Conservation (phyloP, 2,113 vertebrate species). For the Clarias macrocephalus region DNA sequence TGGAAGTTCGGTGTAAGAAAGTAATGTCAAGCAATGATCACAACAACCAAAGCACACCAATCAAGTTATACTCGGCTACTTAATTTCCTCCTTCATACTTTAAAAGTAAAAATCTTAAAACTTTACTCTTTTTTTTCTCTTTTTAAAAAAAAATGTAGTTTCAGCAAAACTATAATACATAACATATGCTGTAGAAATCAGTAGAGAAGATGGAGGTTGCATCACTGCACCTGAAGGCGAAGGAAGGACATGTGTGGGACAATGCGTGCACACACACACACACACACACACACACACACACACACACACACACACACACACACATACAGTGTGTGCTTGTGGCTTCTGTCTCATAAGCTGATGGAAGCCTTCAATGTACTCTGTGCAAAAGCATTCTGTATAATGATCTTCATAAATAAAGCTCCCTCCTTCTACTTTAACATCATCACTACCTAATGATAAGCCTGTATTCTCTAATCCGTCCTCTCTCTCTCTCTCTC, state of each 20-base stretch:
- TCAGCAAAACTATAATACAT: background rate
- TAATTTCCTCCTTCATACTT: background rate
- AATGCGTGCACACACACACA: background rate
- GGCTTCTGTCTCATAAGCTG: constrained; percentile 15
- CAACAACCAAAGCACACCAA: background rate
- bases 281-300: constrained; percentile 8
- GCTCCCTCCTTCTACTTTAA: background rate
- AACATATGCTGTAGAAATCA: background rate
- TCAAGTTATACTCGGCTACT: background rate
- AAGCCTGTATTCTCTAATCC: background rate
- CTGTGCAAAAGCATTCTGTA: background rate
- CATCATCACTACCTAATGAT: background rate
- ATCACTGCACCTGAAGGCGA: constrained; percentile 10
- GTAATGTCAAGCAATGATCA: background rate
- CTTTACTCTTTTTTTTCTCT: background rate
- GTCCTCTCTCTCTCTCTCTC: background rate
- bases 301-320: constrained; percentile 11
- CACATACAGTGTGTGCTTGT: background rate
- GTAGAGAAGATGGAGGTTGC: background rate
- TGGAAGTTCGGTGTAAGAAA: background rate
- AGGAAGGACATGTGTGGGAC: constrained; percentile 32
- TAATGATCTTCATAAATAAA: constrained; percentile 42
- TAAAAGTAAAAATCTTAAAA: background rate
- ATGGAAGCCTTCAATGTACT: constrained; percentile 3
- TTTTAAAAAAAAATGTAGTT: background rate